These are phyloP conservation scores for Neodiprion virginianus DNA, from an alignment of 1,140 invertebrate species.

Conservation along the genomic window DNA sequence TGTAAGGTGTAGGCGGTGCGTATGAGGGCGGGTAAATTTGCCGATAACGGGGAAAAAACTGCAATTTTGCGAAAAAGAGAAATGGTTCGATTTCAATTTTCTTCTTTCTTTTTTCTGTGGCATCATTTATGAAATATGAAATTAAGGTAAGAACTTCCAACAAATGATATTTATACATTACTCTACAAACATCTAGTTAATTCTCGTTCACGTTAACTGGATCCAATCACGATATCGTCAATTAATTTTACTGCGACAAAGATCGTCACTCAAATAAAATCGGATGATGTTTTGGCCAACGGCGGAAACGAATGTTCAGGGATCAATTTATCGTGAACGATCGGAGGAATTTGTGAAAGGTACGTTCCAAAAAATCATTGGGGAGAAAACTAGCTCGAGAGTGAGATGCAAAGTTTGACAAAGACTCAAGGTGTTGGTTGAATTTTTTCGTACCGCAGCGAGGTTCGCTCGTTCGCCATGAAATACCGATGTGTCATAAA, in stretches of 20 bases:
- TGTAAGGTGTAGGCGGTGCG: neutral
- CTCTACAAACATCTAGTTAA: constrained; percentile 31
- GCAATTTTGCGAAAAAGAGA: neutral
- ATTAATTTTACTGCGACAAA: neutral
- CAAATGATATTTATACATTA: neutral
- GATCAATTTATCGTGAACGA: constrained; percentile 3
- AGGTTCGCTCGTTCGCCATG: neutral
- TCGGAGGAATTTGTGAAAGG: neutral
- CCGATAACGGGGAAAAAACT: neutral
- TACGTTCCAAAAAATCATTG: no score
- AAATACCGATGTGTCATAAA: neutral
- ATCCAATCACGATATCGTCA: neutral
- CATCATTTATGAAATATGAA: neutral
- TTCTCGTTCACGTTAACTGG: constrained; percentile 32
- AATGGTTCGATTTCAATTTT: neutral
- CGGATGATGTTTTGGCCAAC: neutral
- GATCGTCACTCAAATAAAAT: neutral
- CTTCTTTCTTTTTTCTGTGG: neutral
- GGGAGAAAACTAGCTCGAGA: neutral
- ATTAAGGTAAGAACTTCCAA: neutral
- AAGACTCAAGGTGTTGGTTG: neutral
- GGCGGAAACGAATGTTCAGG: neutral
- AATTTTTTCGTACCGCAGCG: neutral
- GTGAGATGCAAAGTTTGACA: neutral
- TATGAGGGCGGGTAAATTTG: neutral